Evolutionary conservation across 2,888 invertebrate genomes (phyloP), one percentile per base, ranked within the genome.

Genomic region (Andrena trimmerana): DNA sequence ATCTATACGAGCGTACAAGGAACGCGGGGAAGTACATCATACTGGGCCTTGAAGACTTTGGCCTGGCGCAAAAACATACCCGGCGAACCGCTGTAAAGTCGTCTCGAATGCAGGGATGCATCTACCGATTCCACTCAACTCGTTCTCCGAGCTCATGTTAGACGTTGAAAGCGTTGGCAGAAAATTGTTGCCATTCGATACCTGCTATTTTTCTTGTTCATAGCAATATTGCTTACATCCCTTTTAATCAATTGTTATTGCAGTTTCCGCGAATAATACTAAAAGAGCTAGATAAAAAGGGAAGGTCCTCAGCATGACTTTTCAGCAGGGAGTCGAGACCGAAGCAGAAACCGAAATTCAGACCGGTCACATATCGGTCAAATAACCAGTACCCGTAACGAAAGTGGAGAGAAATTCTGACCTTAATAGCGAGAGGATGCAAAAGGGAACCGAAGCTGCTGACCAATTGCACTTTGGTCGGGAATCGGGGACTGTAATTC

Each of bases 21-120:
- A 69, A 66, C 81, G 29, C 72, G 73, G 79, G 57, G 82, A 86
- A 78, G 86, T 78, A 88, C 42, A 42, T 42, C 42, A 42, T 42
- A 42, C 71, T 72, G 63, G 85, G 79, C 72, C 85, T 79, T 74
- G 86, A 87, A 83, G 88, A 83, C 81, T 87, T 88, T 70, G 85
- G 76, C 69, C 73, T 67, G 76, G 72, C 85, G 82, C 91, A 91
- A 91, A 91, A 91, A 91, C 89, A 90, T 88, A 87, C 89, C 88
- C 86, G 65, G 80, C 84, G 85, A 81, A 91, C 89, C 86, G 87
- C 85, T 91, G 88, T 91, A 90, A 90, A 90, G 90, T 86, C 86
- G 91, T 90, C 84, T 84, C 74, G 84, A 83, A 84, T 84, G 67
- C 90, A 90, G 91, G 91, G 90, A 88, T 89, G 90, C 87, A 88